These are phyloP conservation scores for Python bivittatus DNA, from an alignment of 2,113 vertebrate genomes.

Conservation along the genomic window DNA sequence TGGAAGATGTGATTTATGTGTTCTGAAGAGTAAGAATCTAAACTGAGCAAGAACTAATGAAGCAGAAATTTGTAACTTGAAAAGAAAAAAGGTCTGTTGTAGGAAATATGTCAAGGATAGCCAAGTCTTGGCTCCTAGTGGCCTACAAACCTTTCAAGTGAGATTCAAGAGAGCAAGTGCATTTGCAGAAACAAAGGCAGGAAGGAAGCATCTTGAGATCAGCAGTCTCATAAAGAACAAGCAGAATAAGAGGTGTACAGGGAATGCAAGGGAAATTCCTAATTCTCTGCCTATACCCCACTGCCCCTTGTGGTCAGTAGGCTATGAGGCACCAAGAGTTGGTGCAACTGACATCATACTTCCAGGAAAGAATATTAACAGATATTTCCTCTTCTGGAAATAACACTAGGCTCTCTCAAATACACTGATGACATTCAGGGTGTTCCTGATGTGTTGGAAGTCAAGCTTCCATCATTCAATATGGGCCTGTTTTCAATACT, in stretches of 20 bases:
- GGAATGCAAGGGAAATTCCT: neutral
- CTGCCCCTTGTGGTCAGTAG: neutral
- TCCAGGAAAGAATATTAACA: slow-evolving; percentile 8
- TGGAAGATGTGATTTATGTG: neutral
- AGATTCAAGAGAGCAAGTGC: neutral
- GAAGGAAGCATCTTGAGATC: neutral
- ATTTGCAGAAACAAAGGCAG: neutral
- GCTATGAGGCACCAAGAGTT: neutral
- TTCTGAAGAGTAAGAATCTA: neutral
- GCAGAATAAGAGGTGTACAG: neutral
- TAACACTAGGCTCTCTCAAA: neutral
- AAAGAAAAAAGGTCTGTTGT: neutral
- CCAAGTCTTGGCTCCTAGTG: neutral
- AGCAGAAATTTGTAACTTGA: neutral
- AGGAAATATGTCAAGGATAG: neutral
- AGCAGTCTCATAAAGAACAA: neutral
- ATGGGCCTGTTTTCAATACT: too few relatives aligned
- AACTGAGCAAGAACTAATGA: neutral
- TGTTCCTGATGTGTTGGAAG: neutral
- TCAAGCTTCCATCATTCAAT: neutral
- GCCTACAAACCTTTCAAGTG: neutral
- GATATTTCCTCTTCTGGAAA: slow-evolving; percentile 31
- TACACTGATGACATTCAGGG: neutral
- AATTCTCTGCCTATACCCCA: neutral
- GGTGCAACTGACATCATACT: neutral